A percentile compares a stretch with the other conserved stretches of the same genome.
These are phyloP conservation scores for Chelidonichthys spinosus DNA, from an alignment of 2,797 vertebrate species.

Conservation along the genomic window DNA sequence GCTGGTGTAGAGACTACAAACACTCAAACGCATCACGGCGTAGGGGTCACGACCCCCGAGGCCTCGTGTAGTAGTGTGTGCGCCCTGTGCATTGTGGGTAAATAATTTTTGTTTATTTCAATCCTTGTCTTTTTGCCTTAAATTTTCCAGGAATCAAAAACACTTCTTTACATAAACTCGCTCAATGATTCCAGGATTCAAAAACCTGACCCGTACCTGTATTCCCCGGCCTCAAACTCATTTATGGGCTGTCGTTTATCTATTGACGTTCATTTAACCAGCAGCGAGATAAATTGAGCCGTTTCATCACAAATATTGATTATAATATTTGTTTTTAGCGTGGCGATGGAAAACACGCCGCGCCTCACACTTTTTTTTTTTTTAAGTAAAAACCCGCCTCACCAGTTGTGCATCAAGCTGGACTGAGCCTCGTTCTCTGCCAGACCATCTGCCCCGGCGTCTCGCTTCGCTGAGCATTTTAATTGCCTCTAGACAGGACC, in stretches of 20 bases:
- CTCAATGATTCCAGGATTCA: too few species aligned
- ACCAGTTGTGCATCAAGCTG: conserved; percentile 68
- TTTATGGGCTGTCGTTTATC: neutral
- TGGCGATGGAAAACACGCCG: neutral
- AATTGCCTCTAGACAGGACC: conserved; percentile 67
- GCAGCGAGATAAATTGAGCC: neutral
- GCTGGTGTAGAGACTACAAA: conserved; percentile 18
- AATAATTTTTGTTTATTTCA: neutral
- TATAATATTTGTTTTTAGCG: neutral
- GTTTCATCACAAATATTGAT: conserved; percentile 8
- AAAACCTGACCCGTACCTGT: too few species aligned
- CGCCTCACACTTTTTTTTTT: conserved; percentile 16
- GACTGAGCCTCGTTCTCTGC: conserved; percentile 48
- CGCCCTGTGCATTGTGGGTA: too few species aligned
- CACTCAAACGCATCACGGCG: neutral
- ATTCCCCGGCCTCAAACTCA: neutral
- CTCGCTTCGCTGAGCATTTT: conserved; percentile 71
- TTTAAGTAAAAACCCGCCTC: conserved; percentile 43
- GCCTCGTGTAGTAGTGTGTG: neutral
- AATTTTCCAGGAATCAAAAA: too few species aligned
- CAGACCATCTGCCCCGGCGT: conserved; percentile 73
- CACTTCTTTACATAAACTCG: too few species aligned
- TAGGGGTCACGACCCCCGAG: conserved; percentile 23
- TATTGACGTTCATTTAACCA: neutral
- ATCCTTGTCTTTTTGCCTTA: neutral